Conservation (phyloP, 2,797 vertebrate species). For the Poliocrania exsul region DNA sequence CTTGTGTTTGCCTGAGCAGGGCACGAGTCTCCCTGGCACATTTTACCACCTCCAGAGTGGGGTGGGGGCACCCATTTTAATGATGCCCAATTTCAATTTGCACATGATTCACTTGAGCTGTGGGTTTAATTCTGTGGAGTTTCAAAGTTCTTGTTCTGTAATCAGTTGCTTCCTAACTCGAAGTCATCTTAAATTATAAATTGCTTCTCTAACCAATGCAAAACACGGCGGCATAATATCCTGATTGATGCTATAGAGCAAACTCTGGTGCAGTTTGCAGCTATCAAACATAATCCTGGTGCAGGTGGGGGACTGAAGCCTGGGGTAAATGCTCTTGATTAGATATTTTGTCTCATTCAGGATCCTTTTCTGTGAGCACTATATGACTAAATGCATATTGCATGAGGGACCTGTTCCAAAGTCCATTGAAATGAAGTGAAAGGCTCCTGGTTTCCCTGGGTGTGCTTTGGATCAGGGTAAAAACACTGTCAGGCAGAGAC, state of each 20-base stretch:
- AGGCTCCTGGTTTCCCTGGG: neutral
- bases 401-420: constrained; percentile 58
- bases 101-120: neutral
- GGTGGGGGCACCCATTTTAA: neutral
- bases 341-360: constrained; percentile 71
- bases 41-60: neutral
- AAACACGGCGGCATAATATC: neutral
- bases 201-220: constrained; percentile 32
- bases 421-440: constrained; percentile 29
- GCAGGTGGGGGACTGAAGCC: constrained; percentile 67
- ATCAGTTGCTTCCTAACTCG: constrained; percentile 61
- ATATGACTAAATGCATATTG: constrained; percentile 67
- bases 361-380: constrained; percentile 54
- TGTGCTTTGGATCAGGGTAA: neutral
- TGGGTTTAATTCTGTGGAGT: constrained; percentile 8
- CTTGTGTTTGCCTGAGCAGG: neutral
- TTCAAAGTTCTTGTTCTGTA: constrained; percentile 24
- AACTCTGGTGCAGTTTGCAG: constrained; percentile 46
- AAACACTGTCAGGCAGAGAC: neutral
- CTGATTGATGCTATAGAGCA: constrained; percentile 70
- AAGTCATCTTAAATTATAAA: constrained; percentile 33
- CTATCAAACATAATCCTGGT: constrained; percentile 50
- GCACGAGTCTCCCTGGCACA: neutral
- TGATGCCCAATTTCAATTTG: neutral
- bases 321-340: constrained; percentile 68